A percentile compares a stretch with the other conserved stretches of the same genome.
These are phyloP conservation scores for Dromius quadrimaculatus DNA, from an alignment of 2,888 invertebrate species.

Conservation along the genomic window DNA sequence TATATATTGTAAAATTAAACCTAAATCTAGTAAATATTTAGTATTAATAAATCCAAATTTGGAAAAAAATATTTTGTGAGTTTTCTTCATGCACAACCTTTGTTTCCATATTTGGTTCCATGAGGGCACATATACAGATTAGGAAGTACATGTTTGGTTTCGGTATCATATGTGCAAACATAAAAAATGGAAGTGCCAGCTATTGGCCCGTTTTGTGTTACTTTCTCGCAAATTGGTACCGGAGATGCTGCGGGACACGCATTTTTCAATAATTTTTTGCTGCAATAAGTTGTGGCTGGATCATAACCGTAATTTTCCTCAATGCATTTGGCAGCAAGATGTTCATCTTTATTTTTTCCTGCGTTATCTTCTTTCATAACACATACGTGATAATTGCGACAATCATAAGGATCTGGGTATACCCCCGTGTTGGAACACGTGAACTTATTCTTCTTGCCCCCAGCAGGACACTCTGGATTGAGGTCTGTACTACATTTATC, in stretches of 20 bases:
- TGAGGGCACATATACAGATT: conserved; percentile 4
- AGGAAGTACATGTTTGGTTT: background rate
- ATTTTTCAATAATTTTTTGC: background rate
- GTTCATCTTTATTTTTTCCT: no score
- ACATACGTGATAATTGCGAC: conserved; percentile 1
- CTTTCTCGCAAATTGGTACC: conserved; percentile 41
- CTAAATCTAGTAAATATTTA: no score
- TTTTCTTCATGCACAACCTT: no score
- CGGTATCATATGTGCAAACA: conserved; percentile 34
- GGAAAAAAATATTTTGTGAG: no score
- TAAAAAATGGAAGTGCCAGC: conserved; percentile 50
- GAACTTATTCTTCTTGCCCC: background rate
- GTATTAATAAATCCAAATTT: no score
- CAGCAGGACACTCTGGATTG: background rate
- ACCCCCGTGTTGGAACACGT: background rate
- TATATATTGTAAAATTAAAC: no score
- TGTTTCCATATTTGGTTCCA: no score
- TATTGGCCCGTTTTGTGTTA: conserved; percentile 37
- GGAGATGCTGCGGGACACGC: conserved; percentile 39
- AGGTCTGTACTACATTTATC: background rate
- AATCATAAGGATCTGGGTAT: conserved; percentile 12
- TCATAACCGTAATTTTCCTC: conserved; percentile 2
- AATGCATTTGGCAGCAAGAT: background rate
- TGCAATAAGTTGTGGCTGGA: conserved; percentile 17
- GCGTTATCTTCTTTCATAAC: background rate